These are phyloP conservation scores for Taeniopygia guttata DNA, from an alignment of 2,797 vertebrate genomes.

Conservation along the genomic window DNA sequence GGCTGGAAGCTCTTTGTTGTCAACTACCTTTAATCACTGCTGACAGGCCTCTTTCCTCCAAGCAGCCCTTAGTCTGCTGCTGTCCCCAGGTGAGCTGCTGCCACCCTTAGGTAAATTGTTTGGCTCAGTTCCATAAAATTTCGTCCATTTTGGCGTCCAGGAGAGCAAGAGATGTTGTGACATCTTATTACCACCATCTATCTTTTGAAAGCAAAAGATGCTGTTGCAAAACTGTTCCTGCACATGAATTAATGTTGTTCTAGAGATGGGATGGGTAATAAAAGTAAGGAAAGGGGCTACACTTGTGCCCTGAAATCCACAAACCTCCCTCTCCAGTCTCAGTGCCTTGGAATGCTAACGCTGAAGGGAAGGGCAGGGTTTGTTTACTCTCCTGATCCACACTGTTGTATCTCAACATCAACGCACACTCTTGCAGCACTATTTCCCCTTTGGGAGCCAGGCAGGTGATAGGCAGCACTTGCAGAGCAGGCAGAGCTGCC, in stretches of 20 bases:
- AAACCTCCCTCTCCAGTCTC: neutral
- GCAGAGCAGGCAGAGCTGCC: neutral
- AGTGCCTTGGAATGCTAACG: neutral
- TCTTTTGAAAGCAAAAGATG: neutral
- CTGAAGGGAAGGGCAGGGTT: neutral
- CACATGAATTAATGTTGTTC: neutral
- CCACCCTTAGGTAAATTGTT: neutral
- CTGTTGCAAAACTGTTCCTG: neutral
- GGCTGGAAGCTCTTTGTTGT: neutral
- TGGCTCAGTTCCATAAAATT: neutral
- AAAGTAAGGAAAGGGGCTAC: neutral
- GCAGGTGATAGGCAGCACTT: neutral
- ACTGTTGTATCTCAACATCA: neutral
- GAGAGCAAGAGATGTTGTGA: neutral
- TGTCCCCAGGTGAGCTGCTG: neutral
- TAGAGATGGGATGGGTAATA: accelerated
- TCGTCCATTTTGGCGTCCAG: neutral
- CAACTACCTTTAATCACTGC: neutral
- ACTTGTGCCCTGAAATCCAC: neutral
- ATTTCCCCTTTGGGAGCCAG: neutral
- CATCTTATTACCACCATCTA: neutral
- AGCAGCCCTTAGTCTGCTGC: neutral
- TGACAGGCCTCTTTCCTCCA: neutral
- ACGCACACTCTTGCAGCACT: neutral
- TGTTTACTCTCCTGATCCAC: neutral